A percentile compares a stretch with the other conserved stretches of the same genome.
Evolutionary conservation across 2,797 vertebrate genomes (phyloP).

Genomic region (Paratrypauchen microcephalus): DNA sequence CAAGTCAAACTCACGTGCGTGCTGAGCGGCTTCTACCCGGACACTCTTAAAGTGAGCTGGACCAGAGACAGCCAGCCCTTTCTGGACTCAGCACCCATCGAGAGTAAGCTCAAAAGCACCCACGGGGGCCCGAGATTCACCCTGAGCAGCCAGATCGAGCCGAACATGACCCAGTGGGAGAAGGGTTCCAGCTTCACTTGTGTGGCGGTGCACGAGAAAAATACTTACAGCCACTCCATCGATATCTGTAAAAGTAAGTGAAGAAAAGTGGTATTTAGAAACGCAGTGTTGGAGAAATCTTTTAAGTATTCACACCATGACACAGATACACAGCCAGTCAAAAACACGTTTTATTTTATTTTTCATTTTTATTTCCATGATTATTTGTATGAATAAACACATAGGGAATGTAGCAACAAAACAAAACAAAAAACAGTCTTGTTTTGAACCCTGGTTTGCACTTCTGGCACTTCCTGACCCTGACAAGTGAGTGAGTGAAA

Average conservation of each 20-base stretch:
- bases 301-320: not conserved
- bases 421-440: no score
- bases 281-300: not conserved
- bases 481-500: no score
- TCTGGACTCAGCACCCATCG: fast-evolving
- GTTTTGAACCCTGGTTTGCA: no score
- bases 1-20: slow-evolving; percentile 61
- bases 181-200: slow-evolving; percentile 45
- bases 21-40: slow-evolving; percentile 51
- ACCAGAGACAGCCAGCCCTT: fast-evolving
- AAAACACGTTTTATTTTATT: no score
- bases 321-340: no score
- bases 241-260: slow-evolving; percentile 66
- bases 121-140: slow-evolving; percentile 26
- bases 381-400: no score
- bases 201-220: slow-evolving; percentile 2
- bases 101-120: slow-evolving; percentile 15
- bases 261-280: not conserved
- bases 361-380: no score
- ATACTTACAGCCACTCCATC: fast-evolving
- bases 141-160: slow-evolving; percentile 49
- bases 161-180: slow-evolving; percentile 12
- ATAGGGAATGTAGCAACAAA: no score
- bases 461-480: no score
- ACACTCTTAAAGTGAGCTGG: slow-evolving; percentile 51